These are phyloP conservation scores for Chironomus striatipennis DNA, from an alignment of 1,140 invertebrate genomes.

Conservation along the genomic window DNA sequence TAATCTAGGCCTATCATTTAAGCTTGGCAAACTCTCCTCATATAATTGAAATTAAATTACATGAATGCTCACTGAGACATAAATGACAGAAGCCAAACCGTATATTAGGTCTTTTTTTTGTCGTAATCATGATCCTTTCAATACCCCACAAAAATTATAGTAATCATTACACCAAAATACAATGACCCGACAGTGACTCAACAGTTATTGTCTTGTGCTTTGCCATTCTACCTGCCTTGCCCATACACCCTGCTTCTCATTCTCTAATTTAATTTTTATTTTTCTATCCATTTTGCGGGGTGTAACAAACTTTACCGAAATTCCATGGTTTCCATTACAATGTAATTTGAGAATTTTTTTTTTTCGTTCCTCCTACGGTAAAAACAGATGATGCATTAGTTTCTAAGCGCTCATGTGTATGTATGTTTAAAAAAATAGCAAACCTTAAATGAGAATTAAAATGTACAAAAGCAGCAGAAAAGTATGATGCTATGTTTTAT, in stretches of 20 bases:
- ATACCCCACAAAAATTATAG: background rate
- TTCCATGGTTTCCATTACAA: slow-evolving; percentile 7
- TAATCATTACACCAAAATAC: background rate
- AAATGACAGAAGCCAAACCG: background rate
- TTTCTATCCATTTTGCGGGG: background rate
- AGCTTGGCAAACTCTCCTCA: background rate
- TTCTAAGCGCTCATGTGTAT: background rate
- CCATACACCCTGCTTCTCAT: background rate
- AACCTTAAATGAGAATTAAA: too few species aligned
- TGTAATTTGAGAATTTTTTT: background rate
- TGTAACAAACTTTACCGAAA: background rate
- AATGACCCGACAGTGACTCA: background rate
- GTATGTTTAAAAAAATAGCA: background rate
- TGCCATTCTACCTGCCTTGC: background rate
- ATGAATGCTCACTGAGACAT: background rate
- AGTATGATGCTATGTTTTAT: background rate
- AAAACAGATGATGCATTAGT: background rate
- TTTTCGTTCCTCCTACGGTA: slow-evolving; percentile 6
- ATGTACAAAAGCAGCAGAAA: too few species aligned
- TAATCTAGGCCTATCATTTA: background rate
- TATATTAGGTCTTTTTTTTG: background rate
- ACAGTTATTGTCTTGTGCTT: background rate
- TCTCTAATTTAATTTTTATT: background rate
- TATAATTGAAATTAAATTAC: background rate
- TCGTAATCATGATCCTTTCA: background rate